These are phyloP conservation scores for Labeo catla DNA, from an alignment of 2,113 vertebrate genomes.

Conservation along the genomic window DNA sequence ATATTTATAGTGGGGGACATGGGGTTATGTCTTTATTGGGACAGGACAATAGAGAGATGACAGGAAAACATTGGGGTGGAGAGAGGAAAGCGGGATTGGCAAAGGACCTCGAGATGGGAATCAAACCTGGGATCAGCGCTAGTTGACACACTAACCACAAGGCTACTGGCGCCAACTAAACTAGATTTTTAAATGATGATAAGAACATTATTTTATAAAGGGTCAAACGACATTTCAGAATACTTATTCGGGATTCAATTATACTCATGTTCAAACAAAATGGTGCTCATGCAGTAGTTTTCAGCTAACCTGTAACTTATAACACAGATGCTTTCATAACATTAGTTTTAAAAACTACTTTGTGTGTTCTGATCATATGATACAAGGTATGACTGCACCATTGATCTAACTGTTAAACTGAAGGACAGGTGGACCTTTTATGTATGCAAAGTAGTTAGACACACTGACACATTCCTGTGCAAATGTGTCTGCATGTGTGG, in stretches of 20 bases:
- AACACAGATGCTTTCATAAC: neutral
- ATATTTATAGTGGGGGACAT: no score
- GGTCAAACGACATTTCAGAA: neutral
- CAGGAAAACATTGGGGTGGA: no score
- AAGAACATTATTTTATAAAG: neutral
- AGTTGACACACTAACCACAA: no score
- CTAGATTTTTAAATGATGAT: neutral
- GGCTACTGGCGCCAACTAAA: neutral
- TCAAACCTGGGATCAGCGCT: no score
- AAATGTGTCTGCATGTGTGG: conserved; percentile 51
- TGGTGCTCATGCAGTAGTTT: neutral
- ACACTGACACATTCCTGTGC: conserved; percentile 45
- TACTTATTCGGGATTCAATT: neutral
- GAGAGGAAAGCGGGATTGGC: no score
- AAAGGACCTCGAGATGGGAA: no score
- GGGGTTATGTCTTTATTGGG: no score
- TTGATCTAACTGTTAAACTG: conserved; percentile 52
- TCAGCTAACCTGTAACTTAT: neutral
- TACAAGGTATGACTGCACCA: conserved; percentile 19
- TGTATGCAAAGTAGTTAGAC: conserved; percentile 55
- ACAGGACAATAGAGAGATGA: no score
- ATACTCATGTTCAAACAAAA: neutral
- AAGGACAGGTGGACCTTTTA: conserved; percentile 49
- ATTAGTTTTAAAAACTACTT: neutral
- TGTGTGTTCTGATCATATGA: neutral